These are phyloP conservation scores for Toxotes chatareus DNA, from an alignment of 2,113 vertebrate species.

Conservation along the genomic window DNA sequence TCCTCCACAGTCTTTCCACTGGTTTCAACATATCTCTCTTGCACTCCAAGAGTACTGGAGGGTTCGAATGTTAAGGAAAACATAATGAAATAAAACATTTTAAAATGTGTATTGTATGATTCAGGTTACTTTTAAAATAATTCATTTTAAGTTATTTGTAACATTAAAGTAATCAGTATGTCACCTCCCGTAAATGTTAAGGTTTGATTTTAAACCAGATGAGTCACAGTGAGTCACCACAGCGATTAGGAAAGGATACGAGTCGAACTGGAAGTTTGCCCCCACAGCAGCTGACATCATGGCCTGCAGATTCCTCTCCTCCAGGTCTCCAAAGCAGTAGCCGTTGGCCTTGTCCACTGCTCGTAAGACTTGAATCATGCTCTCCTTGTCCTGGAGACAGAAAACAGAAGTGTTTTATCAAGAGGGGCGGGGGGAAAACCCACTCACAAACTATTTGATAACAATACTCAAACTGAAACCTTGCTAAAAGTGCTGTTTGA, in stretches of 20 bases:
- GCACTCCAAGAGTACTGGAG: conserved; percentile 90
- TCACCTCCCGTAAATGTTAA: conserved; percentile 27
- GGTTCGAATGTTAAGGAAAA: conserved; percentile 83
- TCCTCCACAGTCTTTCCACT: conserved; percentile 87
- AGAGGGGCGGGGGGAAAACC: background rate
- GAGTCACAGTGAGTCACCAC: conserved; percentile 73
- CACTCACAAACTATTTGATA: background rate
- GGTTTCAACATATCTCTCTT: conserved; percentile 91
- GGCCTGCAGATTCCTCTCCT: conserved; percentile 91
- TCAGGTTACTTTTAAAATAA: background rate
- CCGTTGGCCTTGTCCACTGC: conserved; percentile 97
- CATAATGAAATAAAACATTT: background rate
- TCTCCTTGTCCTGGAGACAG: conserved; percentile 90
- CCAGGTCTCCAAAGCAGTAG: conserved; percentile 92
- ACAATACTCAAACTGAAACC: background rate
- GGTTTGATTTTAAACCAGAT: conserved; percentile 52
- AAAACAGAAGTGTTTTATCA: conserved; percentile 27
- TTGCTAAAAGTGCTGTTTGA: background rate
- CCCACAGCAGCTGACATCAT: conserved; percentile 97
- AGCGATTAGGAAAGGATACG: conserved; percentile 90
- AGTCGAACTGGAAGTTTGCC: conserved; percentile 94
- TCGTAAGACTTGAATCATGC: conserved; percentile 90
- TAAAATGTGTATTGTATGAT: background rate
- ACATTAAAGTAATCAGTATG: background rate
- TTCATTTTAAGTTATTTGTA: background rate